Base-by-base conservation (phyloP, 37 sponge, comb jelly and placozoan species). In the Crambe crambe region DNA sequence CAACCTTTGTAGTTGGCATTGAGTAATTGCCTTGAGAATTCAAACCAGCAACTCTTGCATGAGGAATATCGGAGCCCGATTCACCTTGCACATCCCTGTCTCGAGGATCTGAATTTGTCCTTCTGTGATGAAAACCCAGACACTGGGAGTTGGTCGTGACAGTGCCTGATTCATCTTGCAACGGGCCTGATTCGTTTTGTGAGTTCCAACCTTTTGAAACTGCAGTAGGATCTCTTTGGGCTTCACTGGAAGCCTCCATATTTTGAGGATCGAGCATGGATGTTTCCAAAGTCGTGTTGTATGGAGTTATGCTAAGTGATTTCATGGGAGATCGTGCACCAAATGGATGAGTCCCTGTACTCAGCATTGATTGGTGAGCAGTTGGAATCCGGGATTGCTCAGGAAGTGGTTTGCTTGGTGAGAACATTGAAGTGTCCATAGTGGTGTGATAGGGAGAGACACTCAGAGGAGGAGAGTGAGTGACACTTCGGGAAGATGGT, bases 361-460 rank as follows among this genome's bases (percentile, higher is more conserved):
- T 40, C 2, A 3, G 23, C n/a, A 20, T 20, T 40, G 43, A 12
- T 70, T 32, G 23, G 43, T 23, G 43, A 12, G 39, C 42, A 17
- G 1, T 20, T 31, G 68, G 68, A 29, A 37, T 35, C 4, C n/a
- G 9, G 12, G 71, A 70, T 1, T 40, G 71, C 23, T 42, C 71
- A 41, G 15, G 71, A 8, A 70, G 42, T 4, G 68, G 15, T 23
- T 62, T 62, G 6, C 25, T 18, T 8, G 63, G 63, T 8, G 26
- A 47, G 10, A 47, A 22, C 12, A 41, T 2, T 18, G 71, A 80
- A n/a, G 60, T 1, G 0, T 80, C 81, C 10, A 80, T 58, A 18
- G 81, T 72, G 59, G 81, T 60, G 41, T 70, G 36, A 39, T 80
- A 71, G 2, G 39, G 60, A 20, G 81, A 61, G 0, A 80, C 70